Conservation (phyloP, 2,888 invertebrate species). For the Pyrocoelia pectoralis region DNA sequence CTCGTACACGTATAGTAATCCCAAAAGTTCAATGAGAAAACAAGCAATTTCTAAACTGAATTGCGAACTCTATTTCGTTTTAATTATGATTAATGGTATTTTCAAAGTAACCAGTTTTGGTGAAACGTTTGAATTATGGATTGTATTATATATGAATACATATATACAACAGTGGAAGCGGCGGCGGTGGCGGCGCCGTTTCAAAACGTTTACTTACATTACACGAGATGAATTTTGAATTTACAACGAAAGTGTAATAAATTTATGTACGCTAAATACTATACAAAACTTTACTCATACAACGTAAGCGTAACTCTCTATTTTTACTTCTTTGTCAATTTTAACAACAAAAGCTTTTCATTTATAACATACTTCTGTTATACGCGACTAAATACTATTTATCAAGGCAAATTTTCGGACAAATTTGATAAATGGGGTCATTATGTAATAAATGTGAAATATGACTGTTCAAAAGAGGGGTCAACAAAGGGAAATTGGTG, state of each 20-base stretch:
- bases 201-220: conserved; percentile 1
- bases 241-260: conserved; percentile 3
- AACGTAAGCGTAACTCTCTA: not conserved
- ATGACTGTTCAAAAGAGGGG: conserved; percentile 42
- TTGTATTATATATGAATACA: no score
- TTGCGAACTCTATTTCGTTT: conserved; percentile 7
- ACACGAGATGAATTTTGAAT: conserved; percentile 10
- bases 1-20: no score
- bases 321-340: conserved; percentile 6
- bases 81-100: conserved; percentile 9
- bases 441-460: conserved; percentile 47
- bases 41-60: conserved; percentile 4
- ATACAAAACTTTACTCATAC: conserved; percentile 14
- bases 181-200: not conserved
- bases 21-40: not conserved
- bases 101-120: conserved; percentile 7
- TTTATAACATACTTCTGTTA: conserved; percentile 12
- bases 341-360: conserved; percentile 13
- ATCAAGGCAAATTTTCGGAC: conserved; percentile 39
- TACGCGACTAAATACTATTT: conserved; percentile 37
- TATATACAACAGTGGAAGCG: no score
- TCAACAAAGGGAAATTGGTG: conserved; percentile 39
- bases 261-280: not conserved
- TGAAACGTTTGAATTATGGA: not conserved
- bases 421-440: conserved; percentile 46